A percentile compares a stretch with the other conserved stretches of the same genome.
Conservation (phyloP, 2,888 invertebrate genomes). For the Lagria hirta region DNA sequence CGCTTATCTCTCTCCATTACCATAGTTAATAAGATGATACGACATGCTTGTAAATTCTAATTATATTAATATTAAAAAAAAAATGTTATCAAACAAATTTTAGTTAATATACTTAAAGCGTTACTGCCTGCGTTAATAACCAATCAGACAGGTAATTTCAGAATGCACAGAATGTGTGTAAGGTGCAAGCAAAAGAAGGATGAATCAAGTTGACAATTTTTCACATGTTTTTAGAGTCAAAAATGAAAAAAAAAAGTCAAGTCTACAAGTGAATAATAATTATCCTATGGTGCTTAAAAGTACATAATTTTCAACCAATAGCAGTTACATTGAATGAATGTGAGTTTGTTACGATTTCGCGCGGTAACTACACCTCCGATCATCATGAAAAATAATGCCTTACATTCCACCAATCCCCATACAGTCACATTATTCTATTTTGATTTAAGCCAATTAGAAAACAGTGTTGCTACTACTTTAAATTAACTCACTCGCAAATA, state of each 20-base stretch:
- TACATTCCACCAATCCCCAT: no score
- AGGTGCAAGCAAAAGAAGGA: constrained; percentile 35
- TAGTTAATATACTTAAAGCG: constrained; percentile 24
- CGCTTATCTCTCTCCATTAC: background rate
- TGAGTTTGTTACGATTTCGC: no score
- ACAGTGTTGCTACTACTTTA: no score
- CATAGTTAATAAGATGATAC: no score
- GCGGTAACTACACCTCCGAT: no score
- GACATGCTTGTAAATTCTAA: no score
- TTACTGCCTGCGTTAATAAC: constrained; percentile 33
- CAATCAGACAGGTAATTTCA: constrained; percentile 47
- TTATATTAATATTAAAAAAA: no score
- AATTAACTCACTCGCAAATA: no score
- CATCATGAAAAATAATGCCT: no score
- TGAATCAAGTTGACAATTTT: constrained; percentile 11
- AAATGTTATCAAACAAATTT: constrained; percentile 18
- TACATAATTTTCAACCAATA: constrained; percentile 1
- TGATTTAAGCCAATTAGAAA: no score
- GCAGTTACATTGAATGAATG: no score
- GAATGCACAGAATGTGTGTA: constrained; percentile 29
- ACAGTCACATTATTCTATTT: no score
- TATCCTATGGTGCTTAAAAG: constrained; percentile 13
- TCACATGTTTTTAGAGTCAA: constrained; percentile 9
- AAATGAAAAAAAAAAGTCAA: background rate
- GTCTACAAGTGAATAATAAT: constrained; percentile 10